Evolutionary conservation across 2,113 vertebrate genomes (phyloP), one percentile per base, ranked within the genome.

Genomic region (Ochotona curzoniae): DNA sequence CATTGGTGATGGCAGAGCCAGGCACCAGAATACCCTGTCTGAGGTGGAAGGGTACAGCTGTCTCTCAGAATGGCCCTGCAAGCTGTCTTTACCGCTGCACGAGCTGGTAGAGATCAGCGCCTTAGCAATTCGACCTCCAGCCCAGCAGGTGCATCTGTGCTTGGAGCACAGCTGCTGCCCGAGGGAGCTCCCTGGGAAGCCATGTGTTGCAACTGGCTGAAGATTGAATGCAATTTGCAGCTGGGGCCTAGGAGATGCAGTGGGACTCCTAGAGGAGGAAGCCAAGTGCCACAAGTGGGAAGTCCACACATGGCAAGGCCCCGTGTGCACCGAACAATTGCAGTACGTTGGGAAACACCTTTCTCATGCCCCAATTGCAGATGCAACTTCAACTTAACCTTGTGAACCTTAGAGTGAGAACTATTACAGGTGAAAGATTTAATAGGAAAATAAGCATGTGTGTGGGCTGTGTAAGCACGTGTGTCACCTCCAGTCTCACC

Each of bases 301-400:
- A 89, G 69, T 61, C 51, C 76, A 82, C 66, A 12, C 1, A 12
- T 61, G 66, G 83, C 23, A 78, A 75, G 26, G 71, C 0, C 0
- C 32, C 20, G n/a, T 11, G n/a, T 7, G 47, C 12, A 38, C 35
- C 47, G 61, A 78, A 32, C 2, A 32, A 84, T 0, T 87, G 91
- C 93, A 88, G 87, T 92, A 23, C 25, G 91, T 73, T 90, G 87
- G 91, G 82, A 81, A 94, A 87, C 84, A 74, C 66, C 85, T 78
- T 21, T 47, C 23, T 14, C 47, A 87, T 2, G 11, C 18, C 32
- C 66, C 73, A 38, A 17, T 76, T 67, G 60, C 57, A 35, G 81
- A 73, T 93, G 93, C 87, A 75, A 81, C 75, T 20, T 8, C 91
- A 70, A 26, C 73, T 82, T 89, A 87, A 95, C 95, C 93, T 84